These are phyloP conservation scores for Notodonta ziczac DNA, from an alignment of 2,888 invertebrate species.

Conservation along the genomic window DNA sequence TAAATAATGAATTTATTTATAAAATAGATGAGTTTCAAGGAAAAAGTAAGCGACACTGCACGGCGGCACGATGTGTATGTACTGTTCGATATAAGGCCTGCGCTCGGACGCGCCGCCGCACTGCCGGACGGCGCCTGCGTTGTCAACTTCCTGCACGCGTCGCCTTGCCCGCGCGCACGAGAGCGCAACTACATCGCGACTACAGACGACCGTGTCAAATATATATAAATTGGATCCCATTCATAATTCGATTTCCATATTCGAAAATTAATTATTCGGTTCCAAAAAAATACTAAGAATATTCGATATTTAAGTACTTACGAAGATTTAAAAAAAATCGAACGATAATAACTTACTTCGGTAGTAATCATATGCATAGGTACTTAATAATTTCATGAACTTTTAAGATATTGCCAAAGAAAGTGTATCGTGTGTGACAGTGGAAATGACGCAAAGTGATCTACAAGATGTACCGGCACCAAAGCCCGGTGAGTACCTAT, in stretches of 20 bases:
- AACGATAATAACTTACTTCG: background rate
- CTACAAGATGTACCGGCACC: conserved; percentile 35
- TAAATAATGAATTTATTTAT: too few species aligned
- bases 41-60: conserved; percentile 8
- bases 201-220: background rate
- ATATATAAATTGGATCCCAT: too few species aligned
- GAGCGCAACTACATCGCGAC: background rate
- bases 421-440: conserved; percentile 37
- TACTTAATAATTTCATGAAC: background rate
- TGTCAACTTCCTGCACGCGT: conserved; percentile 40
- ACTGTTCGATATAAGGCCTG: conserved; percentile 31
- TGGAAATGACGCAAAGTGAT: conserved; percentile 47
- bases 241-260: background rate
- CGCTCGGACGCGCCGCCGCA: conserved; percentile 21
- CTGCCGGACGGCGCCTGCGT: conserved; percentile 32
- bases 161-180: conserved; percentile 1
- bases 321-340: background rate
- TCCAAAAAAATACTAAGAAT: background rate
- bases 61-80: conserved; percentile 8
- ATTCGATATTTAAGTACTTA: background rate
- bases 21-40: background rate
- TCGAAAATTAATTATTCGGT: background rate
- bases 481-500: conserved; percentile 46
- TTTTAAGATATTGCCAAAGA: background rate
- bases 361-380: background rate